Base-by-base conservation (phyloP, 2,797 vertebrate species). In the Lithobates pipiens region DNA sequence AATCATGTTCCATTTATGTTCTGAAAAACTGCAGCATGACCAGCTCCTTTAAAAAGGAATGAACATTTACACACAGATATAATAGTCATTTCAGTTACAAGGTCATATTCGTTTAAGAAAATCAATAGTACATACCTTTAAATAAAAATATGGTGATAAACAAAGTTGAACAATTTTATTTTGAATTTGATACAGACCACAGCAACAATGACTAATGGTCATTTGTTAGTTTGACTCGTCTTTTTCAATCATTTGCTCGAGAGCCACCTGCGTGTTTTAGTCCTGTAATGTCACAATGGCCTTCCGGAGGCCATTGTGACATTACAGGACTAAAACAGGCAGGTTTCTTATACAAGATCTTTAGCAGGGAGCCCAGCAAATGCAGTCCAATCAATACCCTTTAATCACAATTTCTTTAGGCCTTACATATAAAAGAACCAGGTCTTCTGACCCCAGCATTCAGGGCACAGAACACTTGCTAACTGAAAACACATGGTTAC, bases 1-100 rank as follows among this genome's bases (percentile, higher is more conserved):
- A 29, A 65, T 23, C 25, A 63, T 29, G 18, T 57, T 57, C 23
- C 25, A 10, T 18, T 61, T 6, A 61, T 61, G 36, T 42, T 11
- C n/a, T 10, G 36, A 73, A 61, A 68, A 81, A 27, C n/a, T 76
- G 73, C 21, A 39, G 9, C 36, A 75, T 34, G 36, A 76, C 29
- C 13, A 21, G 18, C 34, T 39, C 10, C 36, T 39, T 80, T 72
- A 50, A 29, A 73, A 73, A 74, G n/a, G 18, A 73, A 65, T 82
- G 10, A 67, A 82, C 25, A 61, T 65, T 5, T 74, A 73, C 25
- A 81, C 32, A 82, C 34, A 81, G 50, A 73, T 61, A 15, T 61
- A 13, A 13, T 63, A 63, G 72, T 74, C 9, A 67, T 25, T 67
- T 67, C 25, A 25, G 18, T 25, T 25, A 67, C 13, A 67, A 15